Base-by-base conservation (phyloP, 2,888 invertebrate species). In the Falcaria lacertinaria region DNA sequence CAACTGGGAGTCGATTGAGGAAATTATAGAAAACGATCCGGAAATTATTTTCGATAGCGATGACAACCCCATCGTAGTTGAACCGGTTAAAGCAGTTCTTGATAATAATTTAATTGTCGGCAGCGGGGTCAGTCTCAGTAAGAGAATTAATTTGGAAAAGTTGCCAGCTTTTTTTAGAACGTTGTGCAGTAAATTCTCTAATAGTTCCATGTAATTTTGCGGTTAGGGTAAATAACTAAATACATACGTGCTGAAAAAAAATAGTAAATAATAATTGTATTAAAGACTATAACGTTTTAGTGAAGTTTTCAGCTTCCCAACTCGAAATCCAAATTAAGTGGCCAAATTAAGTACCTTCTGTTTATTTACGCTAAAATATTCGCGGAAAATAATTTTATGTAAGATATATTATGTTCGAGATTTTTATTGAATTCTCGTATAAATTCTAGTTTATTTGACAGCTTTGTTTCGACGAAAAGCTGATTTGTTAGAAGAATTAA, bases 21-120 rank as follows among this genome's bases (percentile, higher is more conserved):
- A 86, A 41, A 83, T 84, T 1, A 89, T 89, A n/a, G 87, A 87
- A 39, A 86, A 87, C 34, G 87, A 89, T 60, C 86, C 88, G 1
- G 89, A 89, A 53, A 88, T 89, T 1, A 88, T 89, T 47, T 89
- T 89, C 61, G 88, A 89, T 69, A 52, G 65, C 7, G 79, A 88
- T 15, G 79, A 86, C 34, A 84, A 84, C 49, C 86, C 86, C 8
- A 80, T 82, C 6, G 60, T 83, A 1, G 80, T 86, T 1, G 80
- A 83, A 44, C 74, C 71, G 2, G 62, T 72, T 1, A 66, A 58
- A 19, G 60, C 62, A 8, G 49, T 57, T 16, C 43, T 64, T 13
- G 66, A 62, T n/a, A 54, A 65, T 16, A 44, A 39, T 39, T 50
- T 14, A 19, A 44, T 42, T 15, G 52, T 57, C 47, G 65, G 57